Conservation (phyloP, 2,888 invertebrate genomes). For the Pterobdella sp. region DNA sequence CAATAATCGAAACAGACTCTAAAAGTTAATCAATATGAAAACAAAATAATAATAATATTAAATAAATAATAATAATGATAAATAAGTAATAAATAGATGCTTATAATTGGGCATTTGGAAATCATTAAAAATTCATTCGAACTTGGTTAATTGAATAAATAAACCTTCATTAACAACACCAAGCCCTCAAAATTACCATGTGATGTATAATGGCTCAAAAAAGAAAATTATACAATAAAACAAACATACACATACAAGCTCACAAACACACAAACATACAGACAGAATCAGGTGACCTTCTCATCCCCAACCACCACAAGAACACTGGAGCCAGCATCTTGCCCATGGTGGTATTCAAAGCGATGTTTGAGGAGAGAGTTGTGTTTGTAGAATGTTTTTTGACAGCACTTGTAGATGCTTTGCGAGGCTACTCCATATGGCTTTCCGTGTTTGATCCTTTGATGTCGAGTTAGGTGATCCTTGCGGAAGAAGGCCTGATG, state of each 20-base stretch:
- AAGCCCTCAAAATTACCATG: too few species aligned
- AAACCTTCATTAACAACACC: too few species aligned
- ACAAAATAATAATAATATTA: too few species aligned
- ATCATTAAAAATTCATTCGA: too few species aligned
- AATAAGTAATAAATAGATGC: too few species aligned
- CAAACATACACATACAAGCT: background rate
- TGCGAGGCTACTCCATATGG: slow-evolving; percentile 29
- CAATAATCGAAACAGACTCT: too few species aligned
- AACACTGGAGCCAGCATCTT: slow-evolving; percentile 11
- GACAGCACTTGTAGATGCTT: slow-evolving; percentile 30
- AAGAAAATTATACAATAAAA: background rate
- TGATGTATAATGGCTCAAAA: too few species aligned
- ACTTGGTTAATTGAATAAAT: too few species aligned
- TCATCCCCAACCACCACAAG: slow-evolving; percentile 15
- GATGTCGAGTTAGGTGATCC: slow-evolving; percentile 31
- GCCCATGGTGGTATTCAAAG: slow-evolving; percentile 16
- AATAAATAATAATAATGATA: too few species aligned
- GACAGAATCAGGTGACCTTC: background rate
- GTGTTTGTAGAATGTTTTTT: slow-evolving; percentile 30
- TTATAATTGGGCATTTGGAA: too few species aligned
- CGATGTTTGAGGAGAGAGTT: slow-evolving; percentile 27
- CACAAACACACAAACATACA: background rate
- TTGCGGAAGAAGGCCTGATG: slow-evolving; percentile 29
- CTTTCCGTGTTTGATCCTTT: slow-evolving; percentile 31
- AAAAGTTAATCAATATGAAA: too few species aligned